Base-by-base conservation (phyloP, 2,888 invertebrate species). In the Acrobasis consociella region DNA sequence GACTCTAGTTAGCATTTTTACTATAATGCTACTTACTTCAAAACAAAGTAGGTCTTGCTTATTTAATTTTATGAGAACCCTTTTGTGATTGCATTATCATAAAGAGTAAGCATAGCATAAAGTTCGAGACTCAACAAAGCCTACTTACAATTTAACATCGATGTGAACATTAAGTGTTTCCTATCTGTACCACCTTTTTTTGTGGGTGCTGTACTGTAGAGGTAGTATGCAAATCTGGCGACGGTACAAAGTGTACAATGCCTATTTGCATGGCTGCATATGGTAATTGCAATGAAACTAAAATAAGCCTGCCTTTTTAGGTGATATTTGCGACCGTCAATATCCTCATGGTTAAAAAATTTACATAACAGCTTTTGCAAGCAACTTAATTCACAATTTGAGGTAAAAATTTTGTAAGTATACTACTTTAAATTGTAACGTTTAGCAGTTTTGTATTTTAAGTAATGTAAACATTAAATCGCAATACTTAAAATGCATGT, bases 191-290 rank as follows among this genome's bases (percentile, higher is more conserved):
- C 13, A 3, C 42, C 42, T 42, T 42, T 42, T 42, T 42, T 17
- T 56, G 10, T 17, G 42, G 13, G 11, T 17, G 17, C 42, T 8
- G 37, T 37, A 16, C 17, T 31, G 53, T 49, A 42, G 37, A 62
- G 55, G 55, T 55, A 62, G 37, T 55, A 15, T 49, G 46, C 55
- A 49, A 62, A 55, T 49, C 51, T 37, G 37, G 46, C 49, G 49
- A 31, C 7, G 16, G 17, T 37, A 55, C 46, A 31, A 31, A 31
- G 49, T 37, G 17, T 37, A 55, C 46, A 31, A 31, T 46, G 49
- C 53, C 10, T 10, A 62, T 62, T 62, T 55, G 62, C 62, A 62
- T 62, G 13, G 38, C 31, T 15, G 46, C 62, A 37, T 38, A 62
- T 55, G 55, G 31, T 55, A 62, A 62, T 62, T 39, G 38, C 13